Percentiles rank a stretch among this genome's conserved stretches.
Conservation (phyloP, 1,140 invertebrate species). For the Agrilus planipennis region DNA sequence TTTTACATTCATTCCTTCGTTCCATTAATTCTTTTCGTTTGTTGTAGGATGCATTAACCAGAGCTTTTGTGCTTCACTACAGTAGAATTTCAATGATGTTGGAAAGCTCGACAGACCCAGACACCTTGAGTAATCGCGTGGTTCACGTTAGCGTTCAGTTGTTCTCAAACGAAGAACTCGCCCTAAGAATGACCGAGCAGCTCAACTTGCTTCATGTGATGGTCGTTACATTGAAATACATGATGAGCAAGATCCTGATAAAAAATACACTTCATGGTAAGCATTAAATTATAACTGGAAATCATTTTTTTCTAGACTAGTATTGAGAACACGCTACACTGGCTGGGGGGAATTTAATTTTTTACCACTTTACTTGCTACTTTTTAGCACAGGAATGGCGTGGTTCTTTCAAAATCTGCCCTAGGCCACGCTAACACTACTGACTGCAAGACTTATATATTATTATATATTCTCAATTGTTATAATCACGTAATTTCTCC, state of each 20-base stretch:
- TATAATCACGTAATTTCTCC: too few species aligned
- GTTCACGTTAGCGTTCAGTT: conserved; percentile 94
- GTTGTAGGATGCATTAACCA: conserved; percentile 73
- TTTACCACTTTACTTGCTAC: not conserved
- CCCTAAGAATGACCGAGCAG: conserved; percentile 80
- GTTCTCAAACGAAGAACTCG: conserved; percentile 87
- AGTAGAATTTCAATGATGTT: conserved; percentile 86
- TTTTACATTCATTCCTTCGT: not conserved
- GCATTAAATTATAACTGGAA: conserved; percentile 16
- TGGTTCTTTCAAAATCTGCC: too few species aligned
- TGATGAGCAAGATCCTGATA: conserved; percentile 87
- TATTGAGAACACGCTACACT: too few species aligned
- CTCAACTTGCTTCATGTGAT: conserved; percentile 85
- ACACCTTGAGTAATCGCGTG: conserved; percentile 85
- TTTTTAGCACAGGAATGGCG: too few species aligned
- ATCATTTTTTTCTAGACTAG: conserved; percentile 1
- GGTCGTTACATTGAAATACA: conserved; percentile 83
- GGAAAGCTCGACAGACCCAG: conserved; percentile 61
- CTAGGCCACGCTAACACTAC: too few species aligned
- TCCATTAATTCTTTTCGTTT: conserved; percentile 3
- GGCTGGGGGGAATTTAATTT: too few species aligned
- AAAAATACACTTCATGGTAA: conserved; percentile 74
- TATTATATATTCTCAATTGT: too few species aligned
- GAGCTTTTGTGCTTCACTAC: conserved; percentile 92
- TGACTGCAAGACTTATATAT: too few species aligned